Evolutionary conservation across 2,797 vertebrate genomes (phyloP), one percentile per base, ranked within the genome.

Genomic region (Choloepus didactylus): DNA sequence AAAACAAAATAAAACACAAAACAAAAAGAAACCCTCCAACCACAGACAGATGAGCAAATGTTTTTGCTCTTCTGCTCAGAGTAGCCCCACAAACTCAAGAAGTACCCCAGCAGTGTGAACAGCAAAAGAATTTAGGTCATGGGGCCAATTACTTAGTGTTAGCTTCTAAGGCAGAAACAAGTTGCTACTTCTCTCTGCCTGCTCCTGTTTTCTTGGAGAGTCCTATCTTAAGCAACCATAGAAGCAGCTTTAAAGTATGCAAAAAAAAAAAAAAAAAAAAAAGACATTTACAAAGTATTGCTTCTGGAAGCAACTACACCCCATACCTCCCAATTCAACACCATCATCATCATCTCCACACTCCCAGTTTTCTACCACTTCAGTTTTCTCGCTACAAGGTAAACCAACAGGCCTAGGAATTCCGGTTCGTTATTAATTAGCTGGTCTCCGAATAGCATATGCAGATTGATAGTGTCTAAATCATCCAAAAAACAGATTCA

Each of bases 51-150:
- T 25, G 66, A 62, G 25, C 27, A 49, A 81, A 89, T 27, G 51
- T 10, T 88, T 92, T 64, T 69, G 51, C 31, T 35, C 59, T 70
- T 86, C 73, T 91, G 49, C 73, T 76, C 31, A 56, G 46, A 92
- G 82, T 70, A 79, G 67, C 51, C 51, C 41, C 18, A 14, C 14
- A 9, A 85, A 91, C 31, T 35, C 29, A 41, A 41, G 67, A 69
- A 51, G n/a, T 44, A 10, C 77, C 25, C 35, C 10, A 51, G 25
- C 29, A 79, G 56, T 4, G 15, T 0, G 2, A 76, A 81, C 23
- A 66, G 59, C 16, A 83, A n/a, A 88, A 93, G 25, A 91, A 94
- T 91, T 59, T 31, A 92, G 92, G 86, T 93, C 70, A 89, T 96
- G 69, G 81, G 31, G 46, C 81, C 79, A 91, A 38, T 84, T 82